phyloP scores from a whole-genome alignment of 2,888 invertebrate genomes.

The Lasioglossum marginatum region DNA sequence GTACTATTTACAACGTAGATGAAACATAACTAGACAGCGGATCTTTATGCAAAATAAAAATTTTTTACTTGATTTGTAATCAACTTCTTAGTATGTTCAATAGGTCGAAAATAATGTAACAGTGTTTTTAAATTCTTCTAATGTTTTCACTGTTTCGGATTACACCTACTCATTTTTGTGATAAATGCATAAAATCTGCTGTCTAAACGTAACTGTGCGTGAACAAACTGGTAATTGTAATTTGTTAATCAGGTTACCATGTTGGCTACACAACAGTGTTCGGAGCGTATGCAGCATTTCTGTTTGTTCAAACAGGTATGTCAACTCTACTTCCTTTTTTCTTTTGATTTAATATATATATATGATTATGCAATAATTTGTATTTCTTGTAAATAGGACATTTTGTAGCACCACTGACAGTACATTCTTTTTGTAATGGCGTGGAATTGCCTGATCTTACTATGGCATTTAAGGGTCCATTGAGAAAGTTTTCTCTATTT shows the following conservation, averaged over 20 bases:
- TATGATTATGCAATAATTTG: constrained; percentile 14
- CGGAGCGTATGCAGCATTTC: constrained; percentile 97
- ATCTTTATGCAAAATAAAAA: too few species aligned
- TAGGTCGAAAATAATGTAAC: too few species aligned
- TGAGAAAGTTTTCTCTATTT: constrained; percentile 88
- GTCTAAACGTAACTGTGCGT: background rate
- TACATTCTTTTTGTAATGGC: constrained; percentile 97
- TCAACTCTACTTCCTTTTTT: constrained; percentile 28
- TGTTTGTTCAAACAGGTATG: constrained; percentile 94
- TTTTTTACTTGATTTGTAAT: too few species aligned
- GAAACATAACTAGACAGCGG: background rate
- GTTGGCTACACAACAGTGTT: constrained; percentile 96
- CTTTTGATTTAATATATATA: constrained; percentile 33
- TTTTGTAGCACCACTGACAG: constrained; percentile 93
- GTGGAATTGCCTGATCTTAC: constrained; percentile 97
- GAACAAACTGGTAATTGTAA: background rate
- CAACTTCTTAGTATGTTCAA: too few species aligned
- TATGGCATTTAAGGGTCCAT: constrained; percentile 86
- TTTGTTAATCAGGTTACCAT: constrained; percentile 90
- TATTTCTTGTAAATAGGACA: constrained; percentile 88
- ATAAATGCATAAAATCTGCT: too few species aligned
- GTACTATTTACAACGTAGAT: constrained; percentile 75
- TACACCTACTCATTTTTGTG: too few species aligned
- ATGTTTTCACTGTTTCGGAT: too few species aligned
- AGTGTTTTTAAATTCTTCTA: too few species aligned